phyloP scores from a whole-genome alignment of 2,797 vertebrate species.

The Phrynocephalus guinanensis region DNA sequence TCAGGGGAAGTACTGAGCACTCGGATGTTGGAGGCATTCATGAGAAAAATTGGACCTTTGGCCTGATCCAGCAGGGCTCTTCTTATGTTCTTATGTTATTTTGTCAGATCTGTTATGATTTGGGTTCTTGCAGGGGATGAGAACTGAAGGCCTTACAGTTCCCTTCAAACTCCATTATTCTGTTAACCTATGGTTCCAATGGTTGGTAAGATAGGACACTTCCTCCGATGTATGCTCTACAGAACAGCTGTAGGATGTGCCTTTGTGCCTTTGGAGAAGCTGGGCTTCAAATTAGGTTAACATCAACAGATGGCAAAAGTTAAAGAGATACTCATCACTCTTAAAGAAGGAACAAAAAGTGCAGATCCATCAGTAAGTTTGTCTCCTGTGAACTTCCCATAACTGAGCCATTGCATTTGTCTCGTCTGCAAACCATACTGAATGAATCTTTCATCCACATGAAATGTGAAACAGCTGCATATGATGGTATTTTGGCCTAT shows the following conservation, averaged over 20 bases:
- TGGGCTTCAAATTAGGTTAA: neutral
- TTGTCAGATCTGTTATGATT: no score
- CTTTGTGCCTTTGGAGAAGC: neutral
- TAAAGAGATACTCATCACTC: neutral
- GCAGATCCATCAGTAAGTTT: rapidly evolving
- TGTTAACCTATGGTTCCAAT: no score
- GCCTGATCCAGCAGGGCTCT: no score
- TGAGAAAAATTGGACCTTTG: no score
- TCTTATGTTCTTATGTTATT: no score
- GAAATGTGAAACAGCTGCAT: constrained; percentile 33
- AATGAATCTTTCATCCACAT: constrained; percentile 15
- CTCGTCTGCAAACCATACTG: neutral
- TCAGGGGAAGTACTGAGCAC: no score
- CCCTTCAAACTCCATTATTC: no score
- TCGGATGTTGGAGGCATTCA: no score
- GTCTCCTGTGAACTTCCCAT: neutral
- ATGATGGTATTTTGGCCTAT: neutral
- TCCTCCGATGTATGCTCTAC: no score
- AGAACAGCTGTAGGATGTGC: neutral
- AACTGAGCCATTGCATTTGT: constrained; percentile 8
- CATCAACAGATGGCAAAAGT: neutral
- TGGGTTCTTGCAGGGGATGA: no score
- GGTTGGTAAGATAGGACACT: no score
- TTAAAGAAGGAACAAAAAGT: neutral
- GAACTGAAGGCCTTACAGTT: no score